Conservation (phyloP, 2,888 invertebrate species). For the Rhorus exstirpatorius region DNA sequence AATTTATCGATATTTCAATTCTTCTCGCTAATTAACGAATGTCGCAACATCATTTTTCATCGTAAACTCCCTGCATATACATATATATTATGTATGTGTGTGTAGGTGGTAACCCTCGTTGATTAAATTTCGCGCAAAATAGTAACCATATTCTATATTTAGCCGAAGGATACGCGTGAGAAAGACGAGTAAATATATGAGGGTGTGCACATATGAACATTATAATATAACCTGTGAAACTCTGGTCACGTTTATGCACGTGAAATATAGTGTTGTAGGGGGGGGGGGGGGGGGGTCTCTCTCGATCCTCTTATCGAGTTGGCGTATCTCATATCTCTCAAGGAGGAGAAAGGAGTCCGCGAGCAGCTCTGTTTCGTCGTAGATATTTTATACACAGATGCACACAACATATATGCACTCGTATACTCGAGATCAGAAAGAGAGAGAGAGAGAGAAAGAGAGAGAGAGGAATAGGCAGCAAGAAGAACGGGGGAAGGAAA, state of each 20-base stretch:
- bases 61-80: not conserved
- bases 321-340: constrained; percentile 71
- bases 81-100: not conserved
- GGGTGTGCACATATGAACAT: constrained; percentile 30
- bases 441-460: constrained; percentile 60
- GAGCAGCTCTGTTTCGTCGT: constrained; percentile 26
- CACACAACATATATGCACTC: not conserved
- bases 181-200: constrained; percentile 56
- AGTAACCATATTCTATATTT: constrained; percentile 72
- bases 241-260: constrained; percentile 63
- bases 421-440: constrained; percentile 48
- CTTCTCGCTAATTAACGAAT: not conserved
- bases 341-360: constrained; percentile 66
- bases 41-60: not conserved
- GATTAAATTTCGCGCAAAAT: constrained; percentile 48
- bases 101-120: not conserved
- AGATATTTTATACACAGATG: constrained; percentile 5
- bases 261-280: constrained; percentile 66
- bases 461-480: constrained; percentile 58
- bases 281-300: constrained; percentile 55
- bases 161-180: constrained; percentile 69
- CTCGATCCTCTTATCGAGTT: constrained; percentile 71
- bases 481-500: constrained; percentile 69
- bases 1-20: too few species aligned
- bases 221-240: constrained; percentile 38